Evolutionary conservation across 2,888 invertebrate species (phyloP), one percentile per base, ranked within the genome.

Genomic region (Cloeon dipterum): DNA sequence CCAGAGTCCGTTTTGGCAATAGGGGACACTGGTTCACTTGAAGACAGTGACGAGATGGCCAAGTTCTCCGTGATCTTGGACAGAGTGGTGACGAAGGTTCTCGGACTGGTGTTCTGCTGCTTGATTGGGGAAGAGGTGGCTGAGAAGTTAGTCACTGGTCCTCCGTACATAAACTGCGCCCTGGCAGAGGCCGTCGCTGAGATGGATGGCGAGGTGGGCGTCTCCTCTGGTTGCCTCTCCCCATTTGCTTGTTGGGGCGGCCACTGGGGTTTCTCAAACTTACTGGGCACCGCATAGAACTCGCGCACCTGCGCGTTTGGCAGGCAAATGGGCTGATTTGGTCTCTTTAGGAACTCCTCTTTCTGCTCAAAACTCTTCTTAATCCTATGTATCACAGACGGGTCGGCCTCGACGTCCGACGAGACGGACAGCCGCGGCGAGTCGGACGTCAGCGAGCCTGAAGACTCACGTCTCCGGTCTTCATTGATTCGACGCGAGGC

Each of bases 291-390:
- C n/a, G 76, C 71, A 48, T 79, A 79, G 52, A 77, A 78, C 52
- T 77, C 78, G 36, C 70, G 65, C 62, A 25, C 61, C 58, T 44
- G 60, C 62, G 63, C 21, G 60, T 58, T 44, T 60, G 62, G 65
- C 63, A 69, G 38, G 66, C 68, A 38, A 62, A 51, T 66, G 18
- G 74, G 71, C 48, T 70, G 53, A 63, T 71, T 48, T 3, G 78
- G 76, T 45, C 77, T 65, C 52, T 74, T 68, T 40, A 88, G 63
- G 56, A 88, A 88, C 49, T 85, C 85, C 54, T 86, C 85, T 55
- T 86, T 86, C 52, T 85, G 81, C 52, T 85, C 83, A 49, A 81
- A 73, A 50, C 79, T 83, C 54, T 78, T 79, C 46, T 79, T 68
- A 53, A 82, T 51, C 34, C 52, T 46, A 33, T 47, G 49, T 32